A percentile compares a stretch with the other conserved stretches of the same genome.
Evolutionary conservation across 1,140 invertebrate genomes (phyloP).

Genomic region (Meteorus sp.): DNA sequence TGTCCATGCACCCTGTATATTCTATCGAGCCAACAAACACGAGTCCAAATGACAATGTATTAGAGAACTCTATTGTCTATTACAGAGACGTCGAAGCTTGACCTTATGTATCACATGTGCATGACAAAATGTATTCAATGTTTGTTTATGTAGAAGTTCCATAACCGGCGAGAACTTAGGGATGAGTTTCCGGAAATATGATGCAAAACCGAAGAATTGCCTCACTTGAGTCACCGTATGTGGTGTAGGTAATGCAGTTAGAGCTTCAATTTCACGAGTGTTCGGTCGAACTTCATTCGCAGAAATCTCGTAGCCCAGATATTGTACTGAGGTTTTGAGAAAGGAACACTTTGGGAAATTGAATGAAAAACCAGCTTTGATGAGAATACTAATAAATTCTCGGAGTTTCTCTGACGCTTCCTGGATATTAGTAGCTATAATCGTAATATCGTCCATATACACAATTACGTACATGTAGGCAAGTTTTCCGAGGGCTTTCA

Average conservation of each 20-base stretch:
- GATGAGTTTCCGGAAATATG: slow-evolving; percentile 43
- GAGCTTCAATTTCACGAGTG: slow-evolving; percentile 25
- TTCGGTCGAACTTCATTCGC: slow-evolving; percentile 31
- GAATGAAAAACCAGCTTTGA: slow-evolving; percentile 20
- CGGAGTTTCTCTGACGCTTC: slow-evolving; percentile 32
- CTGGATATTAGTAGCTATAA: slow-evolving; percentile 21
- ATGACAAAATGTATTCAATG: too few species aligned
- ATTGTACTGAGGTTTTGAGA: slow-evolving; percentile 36
- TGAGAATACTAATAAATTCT: slow-evolving; percentile 28
- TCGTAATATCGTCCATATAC: slow-evolving; percentile 33
- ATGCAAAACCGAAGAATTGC: slow-evolving; percentile 35
- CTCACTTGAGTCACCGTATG: slow-evolving; percentile 36
- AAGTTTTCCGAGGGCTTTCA: slow-evolving; percentile 15
- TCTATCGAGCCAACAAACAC: too few species aligned
- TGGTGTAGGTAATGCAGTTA: slow-evolving; percentile 31
- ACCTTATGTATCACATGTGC: too few species aligned
- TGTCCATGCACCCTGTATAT: too few species aligned
- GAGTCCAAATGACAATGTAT: too few species aligned
- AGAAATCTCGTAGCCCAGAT: slow-evolving; percentile 37
- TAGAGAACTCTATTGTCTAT: too few species aligned
- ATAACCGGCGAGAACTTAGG: slow-evolving; percentile 35
- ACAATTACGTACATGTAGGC: background rate
- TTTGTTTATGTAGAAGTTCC: slow-evolving; percentile 27
- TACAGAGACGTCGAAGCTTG: too few species aligned
- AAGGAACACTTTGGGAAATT: slow-evolving; percentile 41